Conservation (phyloP, 1,140 invertebrate species). For the Drosophila ananassae region DNA sequence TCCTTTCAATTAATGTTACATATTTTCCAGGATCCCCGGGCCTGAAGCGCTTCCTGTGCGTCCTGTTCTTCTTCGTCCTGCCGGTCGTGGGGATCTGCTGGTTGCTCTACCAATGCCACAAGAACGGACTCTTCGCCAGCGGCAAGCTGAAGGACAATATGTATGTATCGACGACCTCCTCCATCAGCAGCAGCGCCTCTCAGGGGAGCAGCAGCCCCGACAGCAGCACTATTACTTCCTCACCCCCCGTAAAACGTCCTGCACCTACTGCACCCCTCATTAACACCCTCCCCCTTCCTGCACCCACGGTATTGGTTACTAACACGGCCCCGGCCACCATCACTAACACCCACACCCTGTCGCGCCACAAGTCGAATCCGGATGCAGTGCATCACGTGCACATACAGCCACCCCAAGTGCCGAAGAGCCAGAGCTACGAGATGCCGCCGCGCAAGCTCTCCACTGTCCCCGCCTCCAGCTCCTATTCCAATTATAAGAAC, state of each 20-base stretch:
- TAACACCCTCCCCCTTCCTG: slow-evolving; percentile 9
- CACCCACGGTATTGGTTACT: slow-evolving; percentile 6
- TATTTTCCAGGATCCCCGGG: slow-evolving; percentile 88
- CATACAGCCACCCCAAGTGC: slow-evolving; percentile 53
- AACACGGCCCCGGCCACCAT: slow-evolving; percentile 58
- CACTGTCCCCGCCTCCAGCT: slow-evolving; percentile 25
- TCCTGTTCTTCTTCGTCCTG: slow-evolving; percentile 93
- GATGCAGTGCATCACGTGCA: slow-evolving; percentile 54
- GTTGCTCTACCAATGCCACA: slow-evolving; percentile 89
- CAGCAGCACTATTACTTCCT: slow-evolving; percentile 41
- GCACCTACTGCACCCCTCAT: slow-evolving; percentile 35
- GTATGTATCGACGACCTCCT: slow-evolving; percentile 87
- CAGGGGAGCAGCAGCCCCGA: slow-evolving; percentile 46
- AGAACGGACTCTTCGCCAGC: slow-evolving; percentile 86
- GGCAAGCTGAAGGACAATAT: slow-evolving; percentile 88
- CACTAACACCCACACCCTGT: slow-evolving; percentile 72
- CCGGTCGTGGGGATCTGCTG: slow-evolving; percentile 88
- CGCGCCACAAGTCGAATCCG: slow-evolving; percentile 54
- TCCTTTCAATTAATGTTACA: background rate
- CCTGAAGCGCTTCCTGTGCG: slow-evolving; percentile 90
- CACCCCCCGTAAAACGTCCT: slow-evolving; percentile 41
- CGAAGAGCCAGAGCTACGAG: slow-evolving; percentile 71
- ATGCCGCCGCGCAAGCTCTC: slow-evolving; percentile 56
- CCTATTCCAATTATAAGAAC: slow-evolving; percentile 25
- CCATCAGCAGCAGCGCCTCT: slow-evolving; percentile 55